Conservation (phyloP, 2,113 vertebrate species). For the Megaleporinus macrocephalus region DNA sequence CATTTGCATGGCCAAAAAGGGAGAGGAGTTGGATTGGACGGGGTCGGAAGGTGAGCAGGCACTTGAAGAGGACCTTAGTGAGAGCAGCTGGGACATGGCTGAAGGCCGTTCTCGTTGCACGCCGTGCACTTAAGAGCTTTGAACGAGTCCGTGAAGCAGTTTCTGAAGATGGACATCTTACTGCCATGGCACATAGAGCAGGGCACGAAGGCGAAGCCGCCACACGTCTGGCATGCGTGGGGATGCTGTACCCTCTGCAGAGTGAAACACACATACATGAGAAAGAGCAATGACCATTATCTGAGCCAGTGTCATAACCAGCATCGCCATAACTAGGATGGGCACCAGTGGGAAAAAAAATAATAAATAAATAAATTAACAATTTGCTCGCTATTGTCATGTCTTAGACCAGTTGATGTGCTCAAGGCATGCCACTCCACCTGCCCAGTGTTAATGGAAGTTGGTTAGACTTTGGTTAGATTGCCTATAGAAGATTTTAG, state of each 20-base stretch:
- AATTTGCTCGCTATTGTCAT: no score
- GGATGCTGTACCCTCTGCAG: constrained; percentile 92
- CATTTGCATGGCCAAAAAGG: constrained; percentile 40
- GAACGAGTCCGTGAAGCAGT: constrained; percentile 98
- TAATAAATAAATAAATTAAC: no score
- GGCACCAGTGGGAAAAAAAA: no score
- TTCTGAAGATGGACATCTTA: constrained; percentile 98
- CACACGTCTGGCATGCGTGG: constrained; percentile 88
- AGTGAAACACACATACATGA: constrained; percentile 18
- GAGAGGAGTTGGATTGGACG: neutral
- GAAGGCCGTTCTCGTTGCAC: constrained; percentile 97
- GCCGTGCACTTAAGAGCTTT: constrained; percentile 97
- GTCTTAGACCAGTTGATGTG: no score
- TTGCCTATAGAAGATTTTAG: no score
- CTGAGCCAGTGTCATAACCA: no score
- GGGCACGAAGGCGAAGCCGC: constrained; percentile 93
- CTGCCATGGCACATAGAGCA: constrained; percentile 98
- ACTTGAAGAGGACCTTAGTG: constrained; percentile 68
- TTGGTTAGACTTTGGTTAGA: no score
- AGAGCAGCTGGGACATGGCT: constrained; percentile 88
- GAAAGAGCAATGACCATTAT: neutral
- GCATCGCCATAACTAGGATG: no score
- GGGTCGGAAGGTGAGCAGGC: constrained; percentile 53
- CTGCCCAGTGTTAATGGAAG: no score
- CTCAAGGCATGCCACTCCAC: no score